Conservation (phyloP, 1,140 invertebrate genomes). For the Achroia grisella region DNA sequence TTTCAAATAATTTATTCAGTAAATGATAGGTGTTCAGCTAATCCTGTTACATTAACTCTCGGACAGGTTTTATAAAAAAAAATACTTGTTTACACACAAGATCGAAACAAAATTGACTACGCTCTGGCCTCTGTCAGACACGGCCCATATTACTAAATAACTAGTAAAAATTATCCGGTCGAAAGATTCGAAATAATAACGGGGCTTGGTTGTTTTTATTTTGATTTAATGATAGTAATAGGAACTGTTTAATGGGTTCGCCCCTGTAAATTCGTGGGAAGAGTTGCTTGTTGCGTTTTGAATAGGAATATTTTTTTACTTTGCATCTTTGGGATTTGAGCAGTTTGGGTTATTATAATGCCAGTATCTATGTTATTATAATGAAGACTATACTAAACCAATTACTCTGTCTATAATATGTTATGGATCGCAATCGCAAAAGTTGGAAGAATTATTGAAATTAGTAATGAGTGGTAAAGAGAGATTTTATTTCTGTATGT, state of each 20-base stretch:
- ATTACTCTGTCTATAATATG: too few relatives aligned
- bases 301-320: too few relatives aligned
- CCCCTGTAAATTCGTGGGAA: constrained; percentile 45
- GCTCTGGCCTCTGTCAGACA: background rate
- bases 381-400: too few relatives aligned
- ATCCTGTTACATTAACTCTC: background rate
- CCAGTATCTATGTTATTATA: too few relatives aligned
- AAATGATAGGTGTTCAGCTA: constrained; percentile 4
- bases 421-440: too few relatives aligned
- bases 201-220: constrained; percentile 41
- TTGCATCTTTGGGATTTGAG: too few relatives aligned
- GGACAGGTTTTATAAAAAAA: background rate
- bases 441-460: too few relatives aligned
- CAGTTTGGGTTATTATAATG: too few relatives aligned
- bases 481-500: too few relatives aligned
- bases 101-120: constrained; percentile 4
- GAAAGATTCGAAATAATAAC: constrained; percentile 45
- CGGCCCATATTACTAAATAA: constrained; percentile 17
- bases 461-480: too few relatives aligned
- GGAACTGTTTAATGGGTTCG: constrained; percentile 36
- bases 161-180: constrained; percentile 46
- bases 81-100: constrained; percentile 11
- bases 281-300: constrained; percentile 1
- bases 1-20: constrained; percentile 4
- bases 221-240: constrained; percentile 55